Percentiles rank a stretch among this genome's conserved stretches.
These are phyloP conservation scores for Drosophila bipectinata DNA, from an alignment of 1,140 invertebrate species.

Conservation along the genomic window DNA sequence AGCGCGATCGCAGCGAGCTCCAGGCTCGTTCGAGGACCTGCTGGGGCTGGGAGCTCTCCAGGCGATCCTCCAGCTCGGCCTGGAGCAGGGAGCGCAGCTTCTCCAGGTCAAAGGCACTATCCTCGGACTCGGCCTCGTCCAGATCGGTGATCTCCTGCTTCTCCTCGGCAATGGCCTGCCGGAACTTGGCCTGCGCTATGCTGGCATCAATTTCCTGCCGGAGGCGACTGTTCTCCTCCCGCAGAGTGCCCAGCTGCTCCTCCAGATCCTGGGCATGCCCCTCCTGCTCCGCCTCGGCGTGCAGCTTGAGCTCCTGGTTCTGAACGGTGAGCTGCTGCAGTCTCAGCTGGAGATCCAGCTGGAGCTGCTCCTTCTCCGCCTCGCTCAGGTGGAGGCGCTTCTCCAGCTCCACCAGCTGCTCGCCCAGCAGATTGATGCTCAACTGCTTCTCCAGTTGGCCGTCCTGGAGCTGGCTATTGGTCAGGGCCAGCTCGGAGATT, in stretches of 20 bases:
- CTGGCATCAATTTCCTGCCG: slow-evolving; percentile 61
- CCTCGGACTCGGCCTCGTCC: slow-evolving; percentile 60
- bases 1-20: slow-evolving; percentile 67
- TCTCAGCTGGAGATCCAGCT: slow-evolving; percentile 71
- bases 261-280: slow-evolving; percentile 73
- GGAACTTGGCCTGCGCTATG: slow-evolving; percentile 74
- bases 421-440: slow-evolving; percentile 84
- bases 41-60: slow-evolving; percentile 43
- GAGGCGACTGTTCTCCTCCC: slow-evolving; percentile 58
- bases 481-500: slow-evolving; percentile 76
- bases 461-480: slow-evolving; percentile 73
- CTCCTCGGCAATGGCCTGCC: slow-evolving; percentile 76
- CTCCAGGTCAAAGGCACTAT: slow-evolving; percentile 73
- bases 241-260: slow-evolving; percentile 60
- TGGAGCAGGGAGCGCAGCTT: slow-evolving; percentile 55
- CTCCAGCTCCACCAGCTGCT: slow-evolving; percentile 83
- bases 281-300: slow-evolving; percentile 74
- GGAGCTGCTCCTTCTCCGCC: slow-evolving; percentile 70
- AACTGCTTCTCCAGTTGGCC: slow-evolving; percentile 85
- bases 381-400: slow-evolving; percentile 67
- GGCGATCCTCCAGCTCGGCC: slow-evolving; percentile 55
- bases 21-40: slow-evolving; percentile 80
- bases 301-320: slow-evolving; percentile 73
- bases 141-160: slow-evolving; percentile 77
- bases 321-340: slow-evolving; percentile 69